Evolutionary conservation across 1,140 invertebrate genomes (phyloP).

Genomic region (Daktulosphaira vitifoliae): DNA sequence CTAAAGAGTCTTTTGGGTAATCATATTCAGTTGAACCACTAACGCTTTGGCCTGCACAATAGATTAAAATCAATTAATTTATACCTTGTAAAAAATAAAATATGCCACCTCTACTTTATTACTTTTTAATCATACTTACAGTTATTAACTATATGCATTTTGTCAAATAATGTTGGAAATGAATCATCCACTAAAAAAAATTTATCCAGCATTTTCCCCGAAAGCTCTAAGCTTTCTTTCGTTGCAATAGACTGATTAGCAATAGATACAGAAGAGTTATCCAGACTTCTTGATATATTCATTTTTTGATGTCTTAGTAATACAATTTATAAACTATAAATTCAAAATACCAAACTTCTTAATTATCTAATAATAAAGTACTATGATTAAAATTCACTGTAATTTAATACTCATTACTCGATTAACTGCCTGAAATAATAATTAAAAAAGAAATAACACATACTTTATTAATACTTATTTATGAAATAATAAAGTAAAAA

Average conservation of each 20-base stretch:
- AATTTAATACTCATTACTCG: no score
- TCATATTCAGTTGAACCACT: conserved; percentile 85
- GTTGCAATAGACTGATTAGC: conserved; percentile 8
- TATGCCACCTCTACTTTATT: no score
- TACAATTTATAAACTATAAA: no score
- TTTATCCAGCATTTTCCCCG: conserved; percentile 63
- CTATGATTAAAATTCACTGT: no score
- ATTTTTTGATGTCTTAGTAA: conserved; percentile 3
- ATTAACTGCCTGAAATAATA: no score
- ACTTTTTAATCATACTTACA: conserved; percentile 41
- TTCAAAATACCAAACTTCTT: no score
- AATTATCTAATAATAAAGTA: no score
- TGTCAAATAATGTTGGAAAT: conserved; percentile 56
- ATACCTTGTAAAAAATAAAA: no score
- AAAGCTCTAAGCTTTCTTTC: conserved; percentile 56
- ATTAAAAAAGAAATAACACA: no score
- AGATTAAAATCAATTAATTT: not conserved
- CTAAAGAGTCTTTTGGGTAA: conserved; percentile 67
- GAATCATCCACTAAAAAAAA: conserved; percentile 59
- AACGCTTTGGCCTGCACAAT: conserved; percentile 46
- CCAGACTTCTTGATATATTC: conserved; percentile 14
- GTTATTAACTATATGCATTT: conserved; percentile 46
- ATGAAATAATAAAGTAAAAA: no score
- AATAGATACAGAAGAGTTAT: conserved; percentile 20
- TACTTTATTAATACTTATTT: no score